Evolutionary conservation across 2,888 invertebrate genomes (phyloP), one percentile per base, ranked within the genome.

Genomic region (Sympetrum striolatum): DNA sequence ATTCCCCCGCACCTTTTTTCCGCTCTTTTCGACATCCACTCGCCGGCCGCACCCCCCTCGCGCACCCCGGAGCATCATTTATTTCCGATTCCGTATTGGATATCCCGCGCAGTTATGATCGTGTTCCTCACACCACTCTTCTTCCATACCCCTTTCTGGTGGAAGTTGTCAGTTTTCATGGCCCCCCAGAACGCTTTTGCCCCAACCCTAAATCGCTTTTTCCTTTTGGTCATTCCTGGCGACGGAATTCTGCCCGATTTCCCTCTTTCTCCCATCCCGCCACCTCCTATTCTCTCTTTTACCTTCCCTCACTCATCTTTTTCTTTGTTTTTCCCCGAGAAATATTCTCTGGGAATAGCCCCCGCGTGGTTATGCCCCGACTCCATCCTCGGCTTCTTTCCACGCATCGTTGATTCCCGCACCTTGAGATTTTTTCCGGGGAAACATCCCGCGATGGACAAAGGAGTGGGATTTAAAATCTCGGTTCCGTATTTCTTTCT

Each of bases 11-110:
- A 10, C 86, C 22, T 22, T n/a, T 37, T 39, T 37, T 31, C 5
- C 39, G 18, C 39, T 25, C 81, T 31, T 31, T 44, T 58, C 82
- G 31, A 25, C 53, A 53, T 39, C 81, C n/a, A 22, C 15, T 81
- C 31, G 35, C 60, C 58, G 22, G 37, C 86, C 35, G 10, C 6
- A 8, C 82, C 58, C 82, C 35, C 53, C 58, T 35, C 37, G 15
- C 60, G 86, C 60, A 86, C 60, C 60, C 86, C 37, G 22, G 58
- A 22, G 58, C 37, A 60, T 86, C 86, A 86, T 86, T 86, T 86
- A 60, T 86, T 86, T 86, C 86, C 86, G 86, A 86, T 86, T 86
- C 86, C 86, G 86, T 86, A 86, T 86, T 86, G 86, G 86, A 60
- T 86, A 60, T 86, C 86, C 86, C 86, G 35, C 86, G n/a, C 86